Evolutionary conservation across 92 coral and sea anemone species (phyloP), one percentile per base, ranked within the genome.

Genomic region (Parazoanthus atlanticus): DNA sequence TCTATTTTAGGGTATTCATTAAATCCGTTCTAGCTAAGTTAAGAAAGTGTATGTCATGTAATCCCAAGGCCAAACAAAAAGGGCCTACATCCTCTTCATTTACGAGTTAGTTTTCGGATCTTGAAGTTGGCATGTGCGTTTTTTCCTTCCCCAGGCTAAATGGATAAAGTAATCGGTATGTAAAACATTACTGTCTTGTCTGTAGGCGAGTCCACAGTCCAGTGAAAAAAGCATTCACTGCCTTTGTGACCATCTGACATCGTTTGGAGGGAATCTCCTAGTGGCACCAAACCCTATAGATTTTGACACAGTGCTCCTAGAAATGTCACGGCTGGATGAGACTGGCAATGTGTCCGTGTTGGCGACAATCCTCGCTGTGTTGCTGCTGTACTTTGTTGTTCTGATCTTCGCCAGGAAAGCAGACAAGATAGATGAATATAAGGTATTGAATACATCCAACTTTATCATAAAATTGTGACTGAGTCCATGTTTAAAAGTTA

Each of bases 251-350:
- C 94, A 92, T 61, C 75, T 92, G 28, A 92, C 92, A 34, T 89
- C 94, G 41, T 92, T 92, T 26, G 94, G 94, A 3, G 90, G 94
- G 17, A 85, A 89, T 13, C 34, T 92, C 28, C 31, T 92, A 10
- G 90, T 92, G 5, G 79, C 89, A 28, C 94, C 94, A 13, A 92
- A 89, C 54, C 92, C 92, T 38, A 89, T 92, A 47, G 92, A 92
- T 85, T 89, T 92, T 70, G 85, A 84, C 69, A 74, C 49, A 32
- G 90, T 90, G 52, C 12, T 90, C 32, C 52, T 90, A 21, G 92
- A 90, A 64, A 54, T 90, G 82, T 79, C 74, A 36, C 40, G 56
- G 46, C 79, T 86, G 13, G 88, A 56, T 0, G 88, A 90, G n/a
- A 86, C 88, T 71, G 90, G 92, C 34, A 90, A 90, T 56, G 89